These are phyloP conservation scores for Augiades crinisus DNA, from an alignment of 2,888 invertebrate species.

Conservation along the genomic window DNA sequence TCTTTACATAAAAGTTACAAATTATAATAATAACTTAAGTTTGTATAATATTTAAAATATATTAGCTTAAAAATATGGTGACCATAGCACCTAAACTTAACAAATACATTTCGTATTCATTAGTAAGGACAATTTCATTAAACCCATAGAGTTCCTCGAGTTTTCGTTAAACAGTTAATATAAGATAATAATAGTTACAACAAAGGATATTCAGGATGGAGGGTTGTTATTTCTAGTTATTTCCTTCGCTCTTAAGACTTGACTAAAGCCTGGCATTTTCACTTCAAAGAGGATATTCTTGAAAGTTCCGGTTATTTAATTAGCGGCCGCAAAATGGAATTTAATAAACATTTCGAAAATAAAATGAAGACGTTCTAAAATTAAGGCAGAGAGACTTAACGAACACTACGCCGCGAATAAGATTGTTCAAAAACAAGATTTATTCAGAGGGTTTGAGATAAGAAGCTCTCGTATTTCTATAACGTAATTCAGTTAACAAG, in stretches of 20 bases:
- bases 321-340: constrained; percentile 33
- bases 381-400: constrained; percentile 25
- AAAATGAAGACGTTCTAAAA: constrained; percentile 33
- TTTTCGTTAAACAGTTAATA: no score
- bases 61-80: no score
- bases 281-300: constrained; percentile 6
- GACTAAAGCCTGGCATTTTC: constrained; percentile 2
- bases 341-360: constrained; percentile 35
- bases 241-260: background rate
- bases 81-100: no score
- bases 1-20: no score
- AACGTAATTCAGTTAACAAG: constrained; percentile 67
- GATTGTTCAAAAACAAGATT: constrained; percentile 58
- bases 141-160: no score
- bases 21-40: no score
- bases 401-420: constrained; percentile 17
- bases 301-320: constrained; percentile 32
- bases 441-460: constrained; percentile 62
- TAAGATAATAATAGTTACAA: no score
- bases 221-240: background rate
- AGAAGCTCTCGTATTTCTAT: constrained; percentile 61
- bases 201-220: background rate
- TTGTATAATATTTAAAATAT: no score
- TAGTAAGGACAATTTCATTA: no score
- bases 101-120: no score